Evolutionary conservation across 2,888 invertebrate genomes (phyloP).

Genomic region (Andrena praecox): DNA sequence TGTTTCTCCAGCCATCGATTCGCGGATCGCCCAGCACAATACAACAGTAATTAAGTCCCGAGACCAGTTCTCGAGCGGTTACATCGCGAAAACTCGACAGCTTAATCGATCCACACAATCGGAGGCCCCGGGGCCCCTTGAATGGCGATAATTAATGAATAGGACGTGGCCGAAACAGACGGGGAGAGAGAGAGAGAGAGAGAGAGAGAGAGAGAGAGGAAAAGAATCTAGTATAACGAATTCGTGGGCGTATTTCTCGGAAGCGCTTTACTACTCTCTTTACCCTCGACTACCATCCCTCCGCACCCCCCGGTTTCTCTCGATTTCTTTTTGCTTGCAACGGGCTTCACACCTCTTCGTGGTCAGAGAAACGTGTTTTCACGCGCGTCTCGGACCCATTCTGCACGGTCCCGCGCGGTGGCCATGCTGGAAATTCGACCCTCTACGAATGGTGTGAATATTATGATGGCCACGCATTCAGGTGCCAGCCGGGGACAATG

Average conservation of each 20-base stretch:
- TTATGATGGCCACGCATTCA: conserved; percentile 84
- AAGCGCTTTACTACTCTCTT: conserved; percentile 64
- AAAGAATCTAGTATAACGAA: conserved; percentile 50
- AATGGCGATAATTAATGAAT: conserved; percentile 61
- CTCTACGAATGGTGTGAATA: conserved; percentile 82
- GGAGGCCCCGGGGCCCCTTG: conserved; percentile 15
- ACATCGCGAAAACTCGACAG: conserved; percentile 50
- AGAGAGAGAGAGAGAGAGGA: background rate
- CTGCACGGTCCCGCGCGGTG: conserved; percentile 65
- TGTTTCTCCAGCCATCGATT: conserved; percentile 49
- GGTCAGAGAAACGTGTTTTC: conserved; percentile 66
- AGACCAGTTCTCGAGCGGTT: conserved; percentile 43
- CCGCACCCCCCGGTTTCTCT: conserved; percentile 13
- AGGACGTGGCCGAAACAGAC: conserved; percentile 42
- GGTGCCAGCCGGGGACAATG: conserved; percentile 81
- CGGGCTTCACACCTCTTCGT: conserved; percentile 73
- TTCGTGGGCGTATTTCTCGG: conserved; percentile 61
- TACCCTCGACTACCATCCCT: conserved; percentile 42
- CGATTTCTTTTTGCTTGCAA: conserved; percentile 60
- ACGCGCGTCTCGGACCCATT: conserved; percentile 63
- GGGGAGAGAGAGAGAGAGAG: background rate
- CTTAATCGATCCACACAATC: conserved; percentile 59
- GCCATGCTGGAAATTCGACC: conserved; percentile 81
- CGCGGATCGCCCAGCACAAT: conserved; percentile 41
- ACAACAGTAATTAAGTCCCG: conserved; percentile 54